These are phyloP conservation scores for Carterocephalus palaemon DNA, from an alignment of 2,888 invertebrate genomes.

Conservation along the genomic window DNA sequence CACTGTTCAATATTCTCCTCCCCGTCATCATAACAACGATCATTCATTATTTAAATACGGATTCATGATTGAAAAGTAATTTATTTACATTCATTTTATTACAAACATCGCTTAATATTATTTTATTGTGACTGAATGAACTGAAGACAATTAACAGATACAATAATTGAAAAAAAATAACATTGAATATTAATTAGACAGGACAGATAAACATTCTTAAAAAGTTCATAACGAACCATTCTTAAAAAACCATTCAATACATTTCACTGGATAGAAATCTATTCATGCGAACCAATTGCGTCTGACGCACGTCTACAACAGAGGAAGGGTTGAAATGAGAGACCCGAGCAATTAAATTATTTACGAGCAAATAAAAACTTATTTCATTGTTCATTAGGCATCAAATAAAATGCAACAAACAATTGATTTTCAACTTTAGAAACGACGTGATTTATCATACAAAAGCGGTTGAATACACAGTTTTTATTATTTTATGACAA, in stretches of 20 bases:
- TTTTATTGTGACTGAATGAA: too few relatives aligned
- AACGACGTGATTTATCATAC: too few relatives aligned
- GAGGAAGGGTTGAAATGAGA: constrained; percentile 33
- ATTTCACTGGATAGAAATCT: constrained; percentile 30
- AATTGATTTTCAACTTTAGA: constrained; percentile 5
- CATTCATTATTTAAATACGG: constrained; percentile 1
- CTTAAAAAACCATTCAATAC: constrained; percentile 31
- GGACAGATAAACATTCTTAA: too few relatives aligned
- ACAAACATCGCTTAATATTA: too few relatives aligned
- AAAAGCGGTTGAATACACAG: too few relatives aligned
- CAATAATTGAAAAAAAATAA: too few relatives aligned
- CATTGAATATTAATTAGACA: too few relatives aligned
- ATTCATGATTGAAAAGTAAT: neutral
- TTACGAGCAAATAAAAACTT: constrained; percentile 15
- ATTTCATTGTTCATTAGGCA: constrained; percentile 22
- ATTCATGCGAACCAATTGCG: constrained; percentile 33
- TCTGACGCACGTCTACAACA: constrained; percentile 32
- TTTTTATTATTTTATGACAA: too few relatives aligned
- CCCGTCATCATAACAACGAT: constrained; percentile 7
- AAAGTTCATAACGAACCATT: constrained; percentile 34
- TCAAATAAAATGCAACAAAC: constrained; percentile 5
- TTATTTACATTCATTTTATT: too few relatives aligned
- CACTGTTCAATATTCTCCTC: constrained; percentile 52
- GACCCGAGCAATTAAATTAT: constrained; percentile 33
- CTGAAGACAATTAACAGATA: too few relatives aligned